Base-by-base conservation (phyloP, 2,797 vertebrate species). In the Propithecus perrieri region DNA sequence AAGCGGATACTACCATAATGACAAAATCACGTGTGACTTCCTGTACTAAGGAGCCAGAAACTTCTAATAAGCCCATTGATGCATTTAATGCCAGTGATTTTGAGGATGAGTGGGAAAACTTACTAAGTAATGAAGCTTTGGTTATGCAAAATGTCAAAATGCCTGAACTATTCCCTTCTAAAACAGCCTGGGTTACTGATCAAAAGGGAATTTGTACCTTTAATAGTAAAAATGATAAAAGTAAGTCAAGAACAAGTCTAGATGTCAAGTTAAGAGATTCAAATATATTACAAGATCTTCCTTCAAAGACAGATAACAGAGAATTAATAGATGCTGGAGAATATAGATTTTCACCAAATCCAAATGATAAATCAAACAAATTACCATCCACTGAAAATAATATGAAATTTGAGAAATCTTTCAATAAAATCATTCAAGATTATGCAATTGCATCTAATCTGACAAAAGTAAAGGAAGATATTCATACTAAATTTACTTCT, bases 71-170 rank as follows among this genome's bases (percentile, higher is more conserved):
- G n/a, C 71, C 30, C 72, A 59, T 53, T n/a, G 92, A 89, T 84
- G 22, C 38, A 92, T 84, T 84, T 85, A 65, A 38, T 91, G 43
- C 78, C 91, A 97, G 97, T 33, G 98, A 98, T 57, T 99, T 99
- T 88, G 99, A 99, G 2, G 99, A 99, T 92, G 99, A 99, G 96
- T 99, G 98, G 76, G 98, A 98, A 67, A 98, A 99, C 1, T 96
- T 99, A 88, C 96, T 99, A 18, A 93, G 92, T 95, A 98, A 99
- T 43, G 99, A 99, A 90, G 99, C 99, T 26, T 97, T 99, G 94
- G 91, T 99, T 38, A 97, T 99, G 95, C 99, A 99, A 96, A 99
- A 99, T 99, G 98, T 99, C 0, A 99, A 99, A 91, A 99, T 99
- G 87, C 99, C 99, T 6, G 98, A 98, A 78, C 90, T 96, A 48